Base-by-base conservation (phyloP, 2,888 invertebrate species). In the Sinhomidia bicolor region DNA sequence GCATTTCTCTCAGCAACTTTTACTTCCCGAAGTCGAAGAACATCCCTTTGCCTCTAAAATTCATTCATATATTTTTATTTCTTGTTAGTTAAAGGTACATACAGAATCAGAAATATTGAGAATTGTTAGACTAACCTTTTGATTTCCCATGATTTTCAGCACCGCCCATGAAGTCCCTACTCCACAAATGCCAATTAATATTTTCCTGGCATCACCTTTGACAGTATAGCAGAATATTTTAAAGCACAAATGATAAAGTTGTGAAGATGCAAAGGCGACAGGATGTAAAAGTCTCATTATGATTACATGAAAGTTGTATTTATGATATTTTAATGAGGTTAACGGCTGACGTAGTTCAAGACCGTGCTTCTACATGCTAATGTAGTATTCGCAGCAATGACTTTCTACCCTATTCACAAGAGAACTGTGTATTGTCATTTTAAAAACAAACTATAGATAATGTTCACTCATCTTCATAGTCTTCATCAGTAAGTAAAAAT, bases 31-130 rank as follows among this genome's bases (percentile, higher is more conserved):
- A 88, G 41, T 23, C 65, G 71, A 23, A 57, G 12, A 23, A 78
- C 10, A 12, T 88, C 78, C 4, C 44, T 62, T 14, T 83, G 76
- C 10, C 54, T 76, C 88, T 82, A 20, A 54, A 47, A 76, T 85
- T n/a, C 10, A 29, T 10, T 57, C n/a, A 14, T 14, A 36, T 36
- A 36, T 36, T 7, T 36, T 36, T 36, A 36, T 5, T 5, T 5
- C 7, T 7, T 36, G 36, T 7, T 36, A 36, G 36, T 36, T 5
- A 36, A 36, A 36, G 36, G 36, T 36, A 36, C 26, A 17, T 36
- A 36, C 26, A 17, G n/a, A 23, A 6, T 57, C 60, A 60, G 6
- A 26, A 10, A 23, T 60, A 29, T n/a, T 26, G n/a, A 4, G 14
- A 7, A 29, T 54, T 51, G 9, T 74, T 74, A 81, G 36, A 29